Evolutionary conservation across 2,888 invertebrate genomes (phyloP), one percentile per base, ranked within the genome.

Genomic region (Pollenia labialis): DNA sequence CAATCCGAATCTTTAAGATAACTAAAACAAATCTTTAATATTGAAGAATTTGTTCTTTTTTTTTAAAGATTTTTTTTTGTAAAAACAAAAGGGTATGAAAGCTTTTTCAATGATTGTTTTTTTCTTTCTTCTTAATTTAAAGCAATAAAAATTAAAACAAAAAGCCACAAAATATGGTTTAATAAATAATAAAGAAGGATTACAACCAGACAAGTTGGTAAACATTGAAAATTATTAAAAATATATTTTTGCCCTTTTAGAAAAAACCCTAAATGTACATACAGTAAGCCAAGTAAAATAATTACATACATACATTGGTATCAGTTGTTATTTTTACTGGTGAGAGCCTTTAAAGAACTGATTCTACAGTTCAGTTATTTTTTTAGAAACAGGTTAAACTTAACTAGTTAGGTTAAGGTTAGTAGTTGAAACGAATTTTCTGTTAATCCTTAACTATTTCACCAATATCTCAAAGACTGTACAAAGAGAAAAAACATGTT

Each of bases 161-260:
- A 66, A 66, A 60, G 48, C 71, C 68, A 85, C 48, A 62, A 85
- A 85, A 81, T 60, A 81, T 69, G 77, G 60, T 74, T 85, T 85
- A 81, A 81, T 74, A 85, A 82, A 85, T 75, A 82, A 85, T 85
- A 82, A 82, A 23, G 46, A 23, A 62, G 74, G 77, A 85, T 85
- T 85, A 69, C 56, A 69, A 69, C 74, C 81, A 85, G 85, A 85
- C 85, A 82, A 76, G 77, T 69, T 79, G 68, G 77, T 44, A 85
- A 85, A 82, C 79, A 85, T 75, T 71, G 56, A 62, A 80, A 85
- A 79, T 64, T 52, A 74, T 74, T 85, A 32, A 77, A 66, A 50
- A 52, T 32, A 42, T 74, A 42, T 64, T 44, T 52, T 54, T 32
- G 23, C 42, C 46, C 50, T 46, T 60, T 44, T 9, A 54, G 42